Conservation (phyloP, 1,140 invertebrate species). For the Calosoma granatense region DNA sequence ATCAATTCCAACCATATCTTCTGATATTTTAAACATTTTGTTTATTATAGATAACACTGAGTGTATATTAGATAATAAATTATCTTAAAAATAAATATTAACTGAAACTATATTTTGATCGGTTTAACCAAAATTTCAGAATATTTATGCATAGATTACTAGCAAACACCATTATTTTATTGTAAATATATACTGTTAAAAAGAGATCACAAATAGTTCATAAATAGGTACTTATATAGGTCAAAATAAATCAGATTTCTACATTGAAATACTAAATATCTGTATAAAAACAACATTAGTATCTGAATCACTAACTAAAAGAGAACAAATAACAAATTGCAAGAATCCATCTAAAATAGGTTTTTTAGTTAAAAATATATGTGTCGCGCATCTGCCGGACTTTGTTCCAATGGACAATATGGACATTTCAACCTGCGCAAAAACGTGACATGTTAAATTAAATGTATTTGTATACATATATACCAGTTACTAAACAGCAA, state of each 20-base stretch:
- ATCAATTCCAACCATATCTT: background rate
- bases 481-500: no score
- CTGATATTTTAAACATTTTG: no score
- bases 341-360: constrained; percentile 1
- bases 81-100: constrained; percentile 12
- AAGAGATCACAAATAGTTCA: constrained; percentile 4
- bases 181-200: constrained; percentile 6
- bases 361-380: constrained; percentile 70
- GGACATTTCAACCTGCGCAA: constrained; percentile 88
- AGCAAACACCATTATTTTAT: constrained; percentile 6
- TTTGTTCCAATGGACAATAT: constrained; percentile 95
- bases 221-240: background rate
- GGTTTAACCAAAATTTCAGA: constrained; percentile 10
- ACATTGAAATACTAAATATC: background rate
- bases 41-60: no score
- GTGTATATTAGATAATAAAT: constrained; percentile 12
- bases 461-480: no score
- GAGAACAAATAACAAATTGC: constrained; percentile 13
- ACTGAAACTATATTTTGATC: constrained; percentile 7
- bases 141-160: background rate
- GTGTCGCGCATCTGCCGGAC: constrained; percentile 79
- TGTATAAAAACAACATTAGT: constrained; percentile 6
- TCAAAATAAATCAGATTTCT: background rate
- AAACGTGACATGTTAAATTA: constrained; percentile 27
- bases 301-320: background rate